Evolutionary conservation across 2,888 invertebrate species (phyloP).

Genomic region (Drosophila merina): DNA sequence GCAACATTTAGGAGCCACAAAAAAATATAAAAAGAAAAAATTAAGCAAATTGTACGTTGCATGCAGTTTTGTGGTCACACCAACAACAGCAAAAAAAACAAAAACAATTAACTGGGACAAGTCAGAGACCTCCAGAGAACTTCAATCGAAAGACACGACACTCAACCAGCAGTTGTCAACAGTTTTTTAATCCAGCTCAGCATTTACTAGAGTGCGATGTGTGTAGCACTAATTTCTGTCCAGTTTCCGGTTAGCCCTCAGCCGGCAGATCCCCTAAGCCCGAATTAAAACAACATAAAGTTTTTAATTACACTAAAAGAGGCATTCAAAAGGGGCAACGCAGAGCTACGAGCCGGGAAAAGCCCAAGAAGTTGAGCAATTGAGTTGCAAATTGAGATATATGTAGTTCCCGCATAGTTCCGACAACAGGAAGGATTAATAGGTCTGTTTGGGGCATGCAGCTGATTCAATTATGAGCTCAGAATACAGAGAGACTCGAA

Average conservation of each 20-base stretch:
- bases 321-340: conserved; percentile 5
- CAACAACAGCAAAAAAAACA: conserved; percentile 50
- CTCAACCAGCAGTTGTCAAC: conserved; percentile 32
- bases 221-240: conserved; percentile 55
- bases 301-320: conserved; percentile 61
- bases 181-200: conserved; percentile 58
- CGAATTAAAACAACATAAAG: conserved; percentile 59
- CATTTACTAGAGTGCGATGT: conserved; percentile 46
- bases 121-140: conserved; percentile 65
- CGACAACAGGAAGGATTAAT: conserved; percentile 7
- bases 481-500: no score
- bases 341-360: conserved; percentile 7
- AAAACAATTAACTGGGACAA: conserved; percentile 66
- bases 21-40: conserved; percentile 30
- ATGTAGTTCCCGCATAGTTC: background rate
- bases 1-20: conserved; percentile 62
- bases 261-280: conserved; percentile 22
- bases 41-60: conserved; percentile 57
- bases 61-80: conserved; percentile 63
- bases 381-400: conserved; percentile 35
- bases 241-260: conserved; percentile 67
- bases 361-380: conserved; percentile 36
- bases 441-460: background rate
- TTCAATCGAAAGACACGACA: conserved; percentile 43
- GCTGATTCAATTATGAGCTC: background rate